These are phyloP conservation scores for Propsilocerus akamusi DNA, from an alignment of 1,140 invertebrate genomes.

Conservation along the genomic window DNA sequence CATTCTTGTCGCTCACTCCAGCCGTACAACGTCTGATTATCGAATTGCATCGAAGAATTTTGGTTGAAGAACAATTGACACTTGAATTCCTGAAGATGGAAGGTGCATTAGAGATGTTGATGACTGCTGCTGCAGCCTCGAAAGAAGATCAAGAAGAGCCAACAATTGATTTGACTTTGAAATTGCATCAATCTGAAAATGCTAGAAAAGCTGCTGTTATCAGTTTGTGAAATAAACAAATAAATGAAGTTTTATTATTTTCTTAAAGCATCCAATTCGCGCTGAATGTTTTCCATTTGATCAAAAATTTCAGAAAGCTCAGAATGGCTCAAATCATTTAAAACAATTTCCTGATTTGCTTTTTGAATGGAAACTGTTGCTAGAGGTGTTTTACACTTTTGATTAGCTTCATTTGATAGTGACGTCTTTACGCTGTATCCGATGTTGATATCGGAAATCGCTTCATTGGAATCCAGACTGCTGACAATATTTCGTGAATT, in stretches of 20 bases:
- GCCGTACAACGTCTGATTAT: conserved; percentile 37
- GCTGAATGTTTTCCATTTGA: not conserved
- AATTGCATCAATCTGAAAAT: not conserved
- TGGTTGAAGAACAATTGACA: conserved; percentile 44
- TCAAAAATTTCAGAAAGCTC: not conserved
- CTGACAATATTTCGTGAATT: not conserved
- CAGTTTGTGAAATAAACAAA: not conserved
- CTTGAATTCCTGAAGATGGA: conserved; percentile 38
- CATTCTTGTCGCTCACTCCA: conserved; percentile 31
- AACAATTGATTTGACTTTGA: not conserved
- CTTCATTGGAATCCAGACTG: no score
- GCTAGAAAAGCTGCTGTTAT: not conserved
- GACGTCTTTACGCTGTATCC: not conserved
- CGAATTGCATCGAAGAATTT: conserved; percentile 35
- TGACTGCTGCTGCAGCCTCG: conserved; percentile 30
- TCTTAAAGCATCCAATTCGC: not conserved
- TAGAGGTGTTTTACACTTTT: not conserved
- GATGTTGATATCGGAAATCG: no score
- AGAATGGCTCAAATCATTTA: not conserved
- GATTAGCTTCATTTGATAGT: not conserved
- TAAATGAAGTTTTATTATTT: not conserved
- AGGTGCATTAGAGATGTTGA: conserved; percentile 47
- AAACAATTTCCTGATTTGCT: not conserved
- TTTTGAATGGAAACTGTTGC: not conserved
- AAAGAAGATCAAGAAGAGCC: conserved; percentile 9